Percentiles rank a stretch among this genome's conserved stretches.
phyloP scores from a whole-genome alignment of 2,113 vertebrate species.

The Pachyramphus minor region DNA sequence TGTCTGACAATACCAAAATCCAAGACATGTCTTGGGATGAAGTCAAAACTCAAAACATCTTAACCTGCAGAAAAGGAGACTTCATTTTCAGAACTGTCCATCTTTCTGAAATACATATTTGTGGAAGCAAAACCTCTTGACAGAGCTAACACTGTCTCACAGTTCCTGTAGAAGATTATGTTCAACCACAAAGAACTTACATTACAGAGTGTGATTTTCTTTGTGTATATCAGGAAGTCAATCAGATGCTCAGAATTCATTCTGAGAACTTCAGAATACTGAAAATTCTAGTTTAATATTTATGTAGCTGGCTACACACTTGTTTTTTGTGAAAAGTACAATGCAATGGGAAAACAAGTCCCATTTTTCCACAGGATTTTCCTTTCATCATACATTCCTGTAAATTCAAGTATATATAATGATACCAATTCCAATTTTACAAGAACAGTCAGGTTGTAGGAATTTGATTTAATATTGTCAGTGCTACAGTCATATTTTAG shows the following conservation, averaged over 20 bases:
- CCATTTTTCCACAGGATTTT: not conserved
- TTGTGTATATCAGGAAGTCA: not conserved
- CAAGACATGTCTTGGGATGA: not conserved
- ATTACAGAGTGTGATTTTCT: not conserved
- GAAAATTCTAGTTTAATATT: not conserved
- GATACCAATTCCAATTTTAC: not conserved
- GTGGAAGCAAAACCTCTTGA: not conserved
- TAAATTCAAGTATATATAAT: not conserved
- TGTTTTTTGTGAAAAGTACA: not conserved
- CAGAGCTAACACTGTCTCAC: not conserved
- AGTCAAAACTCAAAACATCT: not conserved
- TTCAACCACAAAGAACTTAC: not conserved
- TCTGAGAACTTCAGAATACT: not conserved
- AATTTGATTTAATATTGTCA: not conserved
- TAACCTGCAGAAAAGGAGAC: not conserved
- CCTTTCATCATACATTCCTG: not conserved
- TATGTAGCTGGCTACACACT: not conserved
- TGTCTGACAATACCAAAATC: not conserved
- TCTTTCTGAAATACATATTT: not conserved
- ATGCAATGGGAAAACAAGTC: not conserved
- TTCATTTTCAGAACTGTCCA: not conserved
- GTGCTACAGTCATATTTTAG: not conserved
- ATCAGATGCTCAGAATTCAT: not conserved
- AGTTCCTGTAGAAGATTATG: not conserved
- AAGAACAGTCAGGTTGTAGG: not conserved